Conservation (phyloP, 2,797 vertebrate genomes). For the Gymnocypris eckloni region DNA sequence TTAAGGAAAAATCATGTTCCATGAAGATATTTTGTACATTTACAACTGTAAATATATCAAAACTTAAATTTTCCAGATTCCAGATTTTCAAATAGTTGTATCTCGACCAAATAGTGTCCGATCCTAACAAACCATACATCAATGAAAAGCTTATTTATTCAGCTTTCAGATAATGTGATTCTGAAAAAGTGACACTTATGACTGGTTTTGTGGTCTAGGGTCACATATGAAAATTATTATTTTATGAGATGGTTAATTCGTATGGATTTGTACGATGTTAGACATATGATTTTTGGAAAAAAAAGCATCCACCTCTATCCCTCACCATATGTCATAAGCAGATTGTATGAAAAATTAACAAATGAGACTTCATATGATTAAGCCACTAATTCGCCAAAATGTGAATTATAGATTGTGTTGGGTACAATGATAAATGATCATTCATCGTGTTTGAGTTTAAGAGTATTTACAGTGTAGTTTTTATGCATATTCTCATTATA, state of each 20-base stretch:
- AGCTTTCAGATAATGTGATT: too few relatives aligned
- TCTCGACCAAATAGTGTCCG: too few relatives aligned
- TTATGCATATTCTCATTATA: constrained; percentile 17
- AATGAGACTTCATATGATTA: neutral
- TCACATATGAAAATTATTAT: neutral
- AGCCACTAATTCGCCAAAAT: neutral
- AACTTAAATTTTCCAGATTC: too few relatives aligned
- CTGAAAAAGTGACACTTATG: too few relatives aligned
- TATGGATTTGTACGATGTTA: neutral
- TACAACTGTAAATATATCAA: too few relatives aligned
- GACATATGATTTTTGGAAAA: neutral
- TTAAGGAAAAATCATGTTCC: too few relatives aligned
- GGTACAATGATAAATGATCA: neutral
- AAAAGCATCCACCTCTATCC: neutral
- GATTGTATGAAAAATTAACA: neutral
- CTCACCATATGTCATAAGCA: too few relatives aligned
- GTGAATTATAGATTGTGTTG: neutral
- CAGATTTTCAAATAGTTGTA: too few relatives aligned
- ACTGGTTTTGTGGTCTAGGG: too few relatives aligned
- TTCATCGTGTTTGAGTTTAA: constrained; percentile 10
- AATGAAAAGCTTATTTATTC: too few relatives aligned
- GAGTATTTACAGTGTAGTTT: constrained; percentile 42
- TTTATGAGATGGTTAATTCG: neutral
- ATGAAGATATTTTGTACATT: too few relatives aligned
- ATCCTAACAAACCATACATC: too few relatives aligned